Base-by-base conservation (phyloP, 2,888 invertebrate species). In the Drosophila mimica region DNA sequence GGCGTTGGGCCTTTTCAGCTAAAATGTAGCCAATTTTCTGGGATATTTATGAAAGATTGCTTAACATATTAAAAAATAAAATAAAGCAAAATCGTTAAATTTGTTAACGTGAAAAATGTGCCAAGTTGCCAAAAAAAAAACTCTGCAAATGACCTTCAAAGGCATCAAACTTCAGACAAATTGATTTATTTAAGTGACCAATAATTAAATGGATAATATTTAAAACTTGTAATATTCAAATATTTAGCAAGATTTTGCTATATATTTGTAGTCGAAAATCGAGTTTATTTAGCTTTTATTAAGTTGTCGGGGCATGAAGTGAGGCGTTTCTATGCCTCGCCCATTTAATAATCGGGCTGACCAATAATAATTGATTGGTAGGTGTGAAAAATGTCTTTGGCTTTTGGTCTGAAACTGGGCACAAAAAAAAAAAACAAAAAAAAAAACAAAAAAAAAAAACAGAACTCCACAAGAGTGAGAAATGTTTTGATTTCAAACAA, bases 401-500 rank as follows among this genome's bases (percentile, higher is more conserved):
- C 54, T 56, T 17, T 62, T 31, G 38, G 43, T 33, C 43, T 25
- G 4, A 15, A 8, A 8, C 4, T 25, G 20, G 4, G 46, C 15
- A 20, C 20, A 46, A 30, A 31, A 30, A 25, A 17, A 8, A 28
- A n/a, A 25, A 46, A 30, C 15, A 30, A 31, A 30, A 25, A 17
- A 13, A 20, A n/a, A 46, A 30, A 31, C 25, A 25, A 17, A 13
- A 28, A n/a, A 46, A 30, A 31, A 30, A 25, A 17, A 13, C 20
- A n/a, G 0, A 28, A 25, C 65, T 60, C 36, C n/a, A 17, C 38
- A 40, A 60, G 46, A 76, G 49, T 68, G 66, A 70, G 81, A 88
- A 82, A 77, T 86, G 88, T 89, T 87, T 87, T 87, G 87, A 85
- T 89, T 89, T 88, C 52, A 58, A 85, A 87, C 86, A 87, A 87